A percentile compares a stretch with the other conserved stretches of the same genome.
Conservation (phyloP, 2,888 invertebrate genomes). For the Ceratothoa steindachneri region DNA sequence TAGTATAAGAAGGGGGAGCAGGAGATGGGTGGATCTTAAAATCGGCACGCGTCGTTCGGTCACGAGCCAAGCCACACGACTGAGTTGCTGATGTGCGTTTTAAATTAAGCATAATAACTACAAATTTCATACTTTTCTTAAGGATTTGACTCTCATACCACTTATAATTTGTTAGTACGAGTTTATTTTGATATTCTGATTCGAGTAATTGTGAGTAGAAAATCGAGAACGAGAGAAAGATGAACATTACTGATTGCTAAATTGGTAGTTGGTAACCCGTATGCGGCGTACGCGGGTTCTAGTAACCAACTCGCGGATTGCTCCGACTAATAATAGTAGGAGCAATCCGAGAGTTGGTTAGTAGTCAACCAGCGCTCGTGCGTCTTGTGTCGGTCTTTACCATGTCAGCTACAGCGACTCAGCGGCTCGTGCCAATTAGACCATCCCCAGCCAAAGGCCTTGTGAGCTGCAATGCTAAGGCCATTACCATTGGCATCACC, state of each 20-base stretch:
- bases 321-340: slow-evolving; percentile 14
- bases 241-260: neutral
- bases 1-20: neutral
- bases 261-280: slow-evolving; percentile 3
- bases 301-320: no score
- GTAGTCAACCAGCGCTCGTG: slow-evolving; percentile 27
- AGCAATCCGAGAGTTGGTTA: slow-evolving; percentile 17
- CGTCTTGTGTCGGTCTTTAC: slow-evolving; percentile 22
- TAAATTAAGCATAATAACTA: no score
- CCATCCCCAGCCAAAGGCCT: slow-evolving; percentile 43
- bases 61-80: slow-evolving; percentile 46
- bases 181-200: neutral
- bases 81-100: slow-evolving; percentile 1
- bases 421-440: slow-evolving; percentile 44
- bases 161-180: neutral
- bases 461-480: slow-evolving; percentile 21
- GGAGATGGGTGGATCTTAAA: neutral
- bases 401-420: slow-evolving; percentile 43
- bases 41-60: slow-evolving; percentile 27
- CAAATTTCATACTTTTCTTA: no score
- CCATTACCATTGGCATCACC: slow-evolving; percentile 28
- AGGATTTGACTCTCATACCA: neutral
- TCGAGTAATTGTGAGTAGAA: neutral
- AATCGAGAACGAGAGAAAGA: no score
- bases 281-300: slow-evolving; percentile 18